Base-by-base conservation (phyloP, 2,113 vertebrate genomes). In the Marcusenius ussheri region DNA sequence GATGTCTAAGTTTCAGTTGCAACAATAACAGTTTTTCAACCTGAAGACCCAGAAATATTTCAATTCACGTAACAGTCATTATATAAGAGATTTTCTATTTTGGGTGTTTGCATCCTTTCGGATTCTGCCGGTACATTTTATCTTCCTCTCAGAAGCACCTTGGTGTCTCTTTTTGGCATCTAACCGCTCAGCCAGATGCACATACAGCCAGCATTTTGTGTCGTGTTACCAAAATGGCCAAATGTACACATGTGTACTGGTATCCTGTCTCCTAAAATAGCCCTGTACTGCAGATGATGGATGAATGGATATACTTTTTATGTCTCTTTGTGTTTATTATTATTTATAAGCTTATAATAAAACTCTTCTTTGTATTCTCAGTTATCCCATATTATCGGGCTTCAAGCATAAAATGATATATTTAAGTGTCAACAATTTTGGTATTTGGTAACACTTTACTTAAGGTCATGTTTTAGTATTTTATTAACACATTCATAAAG, bases 401-500 rank as follows among this genome's bases (percentile, higher is more conserved):
- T 80, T 39, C 39, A 19, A 1, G 39, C 74, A 39, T 35, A 80
- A 42, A 80, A 42, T 27, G 5, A 35, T 42, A 11, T 42, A 80
- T 89, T 74, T 70, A 94, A 93, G 93, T 96, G 95, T 94, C 95
- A 95, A 42, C 2, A 35, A 19, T 53, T 53, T 50, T 2, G 3
- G 49, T 50, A 15, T 50, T 53, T 17, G 51, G 51, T 19, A 53
- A 53, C 51, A 53, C 17, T 51, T 51, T 51, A 17, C 50, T 53
- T 51, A 51, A 51, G 50, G 4, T 17, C 50, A 51, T 51, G 50
- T 51, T 17, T 53, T 53, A 53, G 15, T 19, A 53, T 53, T 19
- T 53, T 53, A 53, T 53, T 19, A 53, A 19, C 51, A 53, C 51
- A 53, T 19, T 19, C 15, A 53, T 53, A 53, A 19, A 53, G 51